Conservation (phyloP, 1,140 invertebrate genomes). For the Magallana angulata region DNA sequence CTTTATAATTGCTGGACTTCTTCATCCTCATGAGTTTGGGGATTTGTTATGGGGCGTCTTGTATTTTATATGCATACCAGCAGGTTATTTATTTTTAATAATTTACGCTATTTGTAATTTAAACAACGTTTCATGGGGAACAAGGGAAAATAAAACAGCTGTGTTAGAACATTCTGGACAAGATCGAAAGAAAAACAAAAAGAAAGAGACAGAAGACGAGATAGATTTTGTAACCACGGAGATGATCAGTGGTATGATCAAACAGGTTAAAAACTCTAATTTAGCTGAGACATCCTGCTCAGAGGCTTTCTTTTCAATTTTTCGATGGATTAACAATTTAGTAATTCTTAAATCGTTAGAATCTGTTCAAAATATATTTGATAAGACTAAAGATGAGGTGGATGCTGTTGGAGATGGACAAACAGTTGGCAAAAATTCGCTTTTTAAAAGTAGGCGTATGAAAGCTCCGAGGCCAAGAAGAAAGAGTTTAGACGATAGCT, state of each 20-base stretch:
- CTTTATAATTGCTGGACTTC: constrained; percentile 67
- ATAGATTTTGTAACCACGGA: constrained; percentile 36
- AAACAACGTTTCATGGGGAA: constrained; percentile 72
- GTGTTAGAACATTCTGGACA: constrained; percentile 43
- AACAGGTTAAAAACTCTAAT: constrained; percentile 91
- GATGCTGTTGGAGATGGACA: neutral
- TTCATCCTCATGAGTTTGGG: constrained; percentile 71
- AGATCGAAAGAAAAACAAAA: constrained; percentile 25
- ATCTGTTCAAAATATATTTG: constrained; percentile 43
- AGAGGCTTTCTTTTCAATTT: constrained; percentile 47
- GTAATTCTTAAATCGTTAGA: constrained; percentile 46
- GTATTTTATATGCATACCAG: constrained; percentile 72
- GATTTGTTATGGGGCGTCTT: constrained; percentile 68
- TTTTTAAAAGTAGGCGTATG: neutral
- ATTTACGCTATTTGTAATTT: constrained; percentile 73
- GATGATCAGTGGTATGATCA: constrained; percentile 32
- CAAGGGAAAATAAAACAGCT: constrained; percentile 62
- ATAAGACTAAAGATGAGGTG: constrained; percentile 31
- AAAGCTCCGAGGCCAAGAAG: neutral
- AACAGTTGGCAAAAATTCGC: neutral
- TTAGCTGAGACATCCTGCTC: constrained; percentile 41
- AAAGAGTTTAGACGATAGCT: neutral
- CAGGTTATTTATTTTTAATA: constrained; percentile 71
- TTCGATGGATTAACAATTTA: constrained; percentile 52
- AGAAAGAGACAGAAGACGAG: constrained; percentile 47